Base-by-base conservation (phyloP, 2,888 invertebrate species). In the Bombylius major region DNA sequence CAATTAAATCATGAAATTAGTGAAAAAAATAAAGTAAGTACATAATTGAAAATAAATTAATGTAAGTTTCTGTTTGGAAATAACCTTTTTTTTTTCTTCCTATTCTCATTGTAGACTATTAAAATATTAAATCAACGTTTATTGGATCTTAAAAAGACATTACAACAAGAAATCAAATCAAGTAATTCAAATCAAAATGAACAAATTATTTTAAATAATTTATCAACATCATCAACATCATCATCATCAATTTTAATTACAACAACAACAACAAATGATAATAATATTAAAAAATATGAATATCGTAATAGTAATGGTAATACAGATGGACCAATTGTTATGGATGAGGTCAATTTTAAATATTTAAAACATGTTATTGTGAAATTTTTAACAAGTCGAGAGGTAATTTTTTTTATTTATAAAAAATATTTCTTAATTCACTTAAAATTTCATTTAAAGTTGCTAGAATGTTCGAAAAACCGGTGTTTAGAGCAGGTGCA, bases 321-420 rank as follows among this genome's bases (percentile, higher is more conserved):
- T 9, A 59, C 59, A 45, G 62, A 62, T 45, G 65, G 63, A 56
- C 62, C 68, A 60, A 66, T 73, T 57, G 65, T 73, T 31, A 73
- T 74, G 64, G 81, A 84, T 58, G 86, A 88, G 66, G 82, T 89
- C 51, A 89, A 87, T 75, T 87, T 88, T 68, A 82, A 83, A 70
- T 95, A 95, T 72, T 78, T 95, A 57, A 94, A 93, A 69, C 93
- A 95, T 76, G 95, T 95, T 61, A 83, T 95, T 60, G 85, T 95
- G 5, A 91, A 93, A 69, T 95, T 95, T 75, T 79, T 95, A 66
- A 94, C 94, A 0, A 86, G 89, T 69, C 79, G 89, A 60, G 94
- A 94, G 73, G 79, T 72, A 56, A 44, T 14, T 31, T 31, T n/a
- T 42, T 36, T 32, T 11, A 39, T 39, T 42, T 12, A 42, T 39